Conservation (phyloP, 2,113 vertebrate species). For the Chaetodon trifascialis region DNA sequence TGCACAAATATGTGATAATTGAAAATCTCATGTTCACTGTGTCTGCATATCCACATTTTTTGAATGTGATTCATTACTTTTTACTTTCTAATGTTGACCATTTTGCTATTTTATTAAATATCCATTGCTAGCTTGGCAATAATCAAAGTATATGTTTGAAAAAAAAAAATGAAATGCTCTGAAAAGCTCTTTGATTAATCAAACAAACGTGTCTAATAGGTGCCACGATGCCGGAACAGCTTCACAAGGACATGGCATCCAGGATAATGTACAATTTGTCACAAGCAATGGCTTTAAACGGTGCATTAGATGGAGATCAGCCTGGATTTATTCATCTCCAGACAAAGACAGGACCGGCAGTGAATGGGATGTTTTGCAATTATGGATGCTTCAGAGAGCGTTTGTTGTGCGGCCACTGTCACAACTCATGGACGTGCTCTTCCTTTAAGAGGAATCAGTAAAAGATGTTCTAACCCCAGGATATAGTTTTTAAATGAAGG, state of each 20-base stretch:
- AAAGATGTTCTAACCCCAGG: slow-evolving; percentile 7
- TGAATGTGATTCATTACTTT: not conserved
- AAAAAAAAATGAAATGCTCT: slow-evolving; percentile 2
- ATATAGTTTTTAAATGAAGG: slow-evolving; percentile 29
- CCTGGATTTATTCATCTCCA: slow-evolving; percentile 65
- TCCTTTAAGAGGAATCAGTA: slow-evolving; percentile 39
- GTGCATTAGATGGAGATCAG: slow-evolving; percentile 65
- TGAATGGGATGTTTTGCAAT: slow-evolving; percentile 60
- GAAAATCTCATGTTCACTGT: not conserved
- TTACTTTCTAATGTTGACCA: not conserved
- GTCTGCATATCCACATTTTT: not conserved
- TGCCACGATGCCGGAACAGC: slow-evolving; percentile 31
- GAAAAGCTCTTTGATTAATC: slow-evolving; percentile 34
- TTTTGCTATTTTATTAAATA: not conserved
- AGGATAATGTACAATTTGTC: slow-evolving; percentile 70
- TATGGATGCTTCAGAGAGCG: slow-evolving; percentile 42
- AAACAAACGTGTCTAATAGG: slow-evolving; percentile 50
- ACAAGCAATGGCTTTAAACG: slow-evolving; percentile 63
- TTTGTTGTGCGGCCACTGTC: slow-evolving; percentile 32
- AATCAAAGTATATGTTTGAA: not conserved
- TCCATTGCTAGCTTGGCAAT: not conserved
- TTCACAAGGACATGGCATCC: slow-evolving; percentile 62
- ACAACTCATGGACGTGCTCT: slow-evolving; percentile 25
- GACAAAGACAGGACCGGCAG: slow-evolving; percentile 45
- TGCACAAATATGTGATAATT: not conserved